Evolutionary conservation across 1,140 invertebrate genomes (phyloP), one percentile per base, ranked within the genome.

Genomic region (Aphelenchoides besseyi): DNA sequence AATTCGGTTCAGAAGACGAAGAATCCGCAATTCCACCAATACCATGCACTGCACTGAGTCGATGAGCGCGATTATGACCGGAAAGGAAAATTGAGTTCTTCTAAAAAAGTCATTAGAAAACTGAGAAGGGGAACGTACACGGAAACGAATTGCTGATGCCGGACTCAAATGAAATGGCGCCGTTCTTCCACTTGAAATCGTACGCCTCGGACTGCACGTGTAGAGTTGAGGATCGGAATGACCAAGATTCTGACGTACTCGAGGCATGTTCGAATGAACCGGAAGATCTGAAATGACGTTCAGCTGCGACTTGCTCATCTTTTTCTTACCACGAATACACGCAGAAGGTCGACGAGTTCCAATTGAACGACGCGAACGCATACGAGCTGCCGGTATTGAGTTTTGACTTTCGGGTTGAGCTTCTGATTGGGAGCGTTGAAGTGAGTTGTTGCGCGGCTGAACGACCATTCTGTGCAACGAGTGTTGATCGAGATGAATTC

Each of bases 221-320:
- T 81, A 84, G 33, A 83, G 69, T 71, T 83, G 82, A 16, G 82
- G 82, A 72, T 83, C 82, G 16, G 82, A 84, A 70, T 84, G 82
- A 12, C 82, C 82, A 0, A 83, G 70, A 16, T 76, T 66, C n/a
- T 41, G 64, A 12, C 81, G 79, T 26, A 82, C 55, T 12, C 79
- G 76, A 55, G 72, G 37, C 55, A 75, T 55, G 54, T 71, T 72
- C 35, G 71, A 78, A 41, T 29, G 30, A 16, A 28, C 32, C 23
- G 26, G 23, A 35, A 18, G 36, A 9, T 3, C 5, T 54, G 29
- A n/a, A n/a, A n/a, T n/a, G n/a, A n/a, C n/a, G n/a, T n/a, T n/a
- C n/a, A n/a, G n/a, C n/a, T n/a, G n/a, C n/a, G n/a, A n/a, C n/a
- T n/a, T n/a, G n/a, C 26, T 18, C 30, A 12, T 16, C 2, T 8